Evolutionary conservation across 1,140 invertebrate species (phyloP), one percentile per base, ranked within the genome.

Genomic region (Leptinotarsa texana): DNA sequence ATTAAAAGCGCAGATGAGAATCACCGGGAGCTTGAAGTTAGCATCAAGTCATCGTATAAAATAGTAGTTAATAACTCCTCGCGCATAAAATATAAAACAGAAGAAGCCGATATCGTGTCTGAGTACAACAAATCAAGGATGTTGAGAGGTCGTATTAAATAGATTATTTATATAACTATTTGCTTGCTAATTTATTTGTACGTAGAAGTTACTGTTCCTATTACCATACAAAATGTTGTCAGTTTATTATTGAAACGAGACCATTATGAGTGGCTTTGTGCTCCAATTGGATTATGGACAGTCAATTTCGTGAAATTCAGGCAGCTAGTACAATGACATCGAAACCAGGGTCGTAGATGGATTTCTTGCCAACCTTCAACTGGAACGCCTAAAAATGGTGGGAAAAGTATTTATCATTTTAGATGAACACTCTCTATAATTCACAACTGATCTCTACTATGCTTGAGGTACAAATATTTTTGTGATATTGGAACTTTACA

Each of bases 101-200:
- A 76, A 74, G 69, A 27, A 76, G 77, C 77, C 77, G 77, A 78
- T 78, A 74, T 76, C 77, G 77, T 78, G 77, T 72, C 69, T 69
- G 73, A 57, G 72, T 69, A 63, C 75, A 73, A 78, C 77, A 78
- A 78, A 78, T 78, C 77, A 78, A 73, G 33, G 48, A 61, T 74
- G 72, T 74, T 76, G 75, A 76, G 73, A 74, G 74, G 63, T 70
- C 57, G 75, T 73, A 78, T 76, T 78, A 78, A 78, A 76, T 74
- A 73, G 71, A 69, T 78, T 78, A 73, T 73, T 73, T 73, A 78
- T 78, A 74, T 76, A 76, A 78, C 77, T 78, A 74, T 78, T 78
- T 74, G 68, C 69, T 72, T 72, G 73, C 73, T 78, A 78, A 78
- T 78, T 78, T 78, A 78, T 76, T 74, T 65, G 24, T 73, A 73